Percentiles rank a stretch among this genome's conserved stretches.
phyloP scores from a whole-genome alignment of 1,140 invertebrate species.

The Spodoptera frugiperda region DNA sequence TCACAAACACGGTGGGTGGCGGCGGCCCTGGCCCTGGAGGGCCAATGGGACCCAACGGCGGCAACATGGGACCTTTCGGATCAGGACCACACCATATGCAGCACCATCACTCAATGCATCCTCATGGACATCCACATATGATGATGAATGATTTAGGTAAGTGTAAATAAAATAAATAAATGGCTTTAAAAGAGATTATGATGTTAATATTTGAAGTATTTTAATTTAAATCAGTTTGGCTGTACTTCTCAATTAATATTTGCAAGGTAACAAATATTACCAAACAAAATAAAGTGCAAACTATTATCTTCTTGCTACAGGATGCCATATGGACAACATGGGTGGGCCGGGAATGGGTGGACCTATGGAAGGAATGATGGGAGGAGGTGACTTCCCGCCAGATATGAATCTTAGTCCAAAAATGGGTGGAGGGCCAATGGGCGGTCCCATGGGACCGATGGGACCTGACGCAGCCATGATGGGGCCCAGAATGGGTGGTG shows the following conservation, averaged over 20 bases:
- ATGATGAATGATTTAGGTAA: slow-evolving; percentile 84
- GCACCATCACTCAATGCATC: slow-evolving; percentile 81
- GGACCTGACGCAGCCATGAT: slow-evolving; percentile 82
- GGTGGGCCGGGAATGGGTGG: slow-evolving; percentile 82
- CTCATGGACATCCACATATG: slow-evolving; percentile 80
- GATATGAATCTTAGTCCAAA: slow-evolving; percentile 87
- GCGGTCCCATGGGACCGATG: slow-evolving; percentile 84
- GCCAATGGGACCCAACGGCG: slow-evolving; percentile 84
- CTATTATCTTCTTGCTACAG: slow-evolving; percentile 52
- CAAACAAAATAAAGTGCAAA: not conserved
- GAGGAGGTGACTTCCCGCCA: slow-evolving; percentile 83
- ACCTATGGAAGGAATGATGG: slow-evolving; percentile 85
- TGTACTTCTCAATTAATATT: no score
- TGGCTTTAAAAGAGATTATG: no score
- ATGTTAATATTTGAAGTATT: no score
- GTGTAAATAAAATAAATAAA: no score
- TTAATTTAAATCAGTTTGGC: no score
- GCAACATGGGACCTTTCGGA: slow-evolving; percentile 87
- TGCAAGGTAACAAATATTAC: no score
- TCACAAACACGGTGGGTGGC: slow-evolving; percentile 90
- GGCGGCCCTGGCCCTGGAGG: slow-evolving; percentile 86
- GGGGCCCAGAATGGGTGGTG: slow-evolving; percentile 84
- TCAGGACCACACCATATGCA: slow-evolving; percentile 79
- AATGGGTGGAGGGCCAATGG: slow-evolving; percentile 87
- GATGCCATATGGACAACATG: slow-evolving; percentile 87